Conservation (phyloP, 2,888 invertebrate species). For the Drosophila paranaensis region DNA sequence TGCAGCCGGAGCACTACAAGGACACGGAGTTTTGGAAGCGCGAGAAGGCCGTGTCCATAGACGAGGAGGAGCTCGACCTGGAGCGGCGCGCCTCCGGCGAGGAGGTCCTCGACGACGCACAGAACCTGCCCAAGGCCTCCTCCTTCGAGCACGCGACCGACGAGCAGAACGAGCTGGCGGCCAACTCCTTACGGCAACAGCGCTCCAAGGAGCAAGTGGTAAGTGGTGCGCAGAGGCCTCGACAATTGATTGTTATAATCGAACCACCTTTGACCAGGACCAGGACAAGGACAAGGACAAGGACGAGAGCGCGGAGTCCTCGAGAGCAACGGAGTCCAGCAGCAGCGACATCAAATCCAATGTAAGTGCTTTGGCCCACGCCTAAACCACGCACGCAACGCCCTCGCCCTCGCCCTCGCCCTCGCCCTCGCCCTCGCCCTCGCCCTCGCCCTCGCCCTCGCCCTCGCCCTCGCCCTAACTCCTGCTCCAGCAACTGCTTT, state of each 20-base stretch:
- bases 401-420: constrained; percentile 1
- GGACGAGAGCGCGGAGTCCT: constrained; percentile 55
- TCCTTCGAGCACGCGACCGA: constrained; percentile 84
- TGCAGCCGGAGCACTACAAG: constrained; percentile 82
- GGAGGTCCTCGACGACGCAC: constrained; percentile 56
- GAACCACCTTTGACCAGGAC: constrained; percentile 5
- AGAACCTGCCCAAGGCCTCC: constrained; percentile 78
- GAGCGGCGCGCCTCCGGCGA: constrained; percentile 64
- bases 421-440: not conserved
- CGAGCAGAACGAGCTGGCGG: constrained; percentile 82
- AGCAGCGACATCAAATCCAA: constrained; percentile 76
- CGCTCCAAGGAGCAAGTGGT: constrained; percentile 75
- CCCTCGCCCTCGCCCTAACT: constrained; percentile 46
- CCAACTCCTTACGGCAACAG: constrained; percentile 71
- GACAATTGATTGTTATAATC: constrained; percentile 5
- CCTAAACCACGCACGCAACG: constrained; percentile 5
- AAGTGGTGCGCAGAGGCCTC: constrained; percentile 41
- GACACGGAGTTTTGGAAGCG: constrained; percentile 83
- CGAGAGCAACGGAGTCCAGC: constrained; percentile 47
- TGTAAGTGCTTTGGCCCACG: constrained; percentile 70
- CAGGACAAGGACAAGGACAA: constrained; percentile 62
- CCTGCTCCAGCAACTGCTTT: constrained; percentile 52
- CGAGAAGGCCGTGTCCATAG: constrained; percentile 83
- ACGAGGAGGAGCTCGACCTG: constrained; percentile 79
- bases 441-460: constrained; percentile 12